Conservation (phyloP, 2,888 invertebrate species). For the Oscheius sp. region DNA sequence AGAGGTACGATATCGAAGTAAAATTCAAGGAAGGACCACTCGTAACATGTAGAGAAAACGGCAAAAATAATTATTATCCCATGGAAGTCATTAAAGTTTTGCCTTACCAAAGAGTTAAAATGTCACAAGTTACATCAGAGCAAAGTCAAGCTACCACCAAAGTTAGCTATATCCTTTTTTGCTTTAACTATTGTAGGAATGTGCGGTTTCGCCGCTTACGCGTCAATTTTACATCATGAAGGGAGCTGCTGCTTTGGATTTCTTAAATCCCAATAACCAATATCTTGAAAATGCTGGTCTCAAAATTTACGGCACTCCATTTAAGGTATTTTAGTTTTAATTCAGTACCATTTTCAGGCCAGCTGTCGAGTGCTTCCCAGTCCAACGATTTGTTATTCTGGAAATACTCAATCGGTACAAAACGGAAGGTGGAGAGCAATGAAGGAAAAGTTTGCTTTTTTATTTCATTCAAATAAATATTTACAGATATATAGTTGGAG, state of each 20-base stretch:
- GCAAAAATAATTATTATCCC: constrained; percentile 44
- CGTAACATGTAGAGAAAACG: constrained; percentile 36
- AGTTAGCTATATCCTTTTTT: neutral
- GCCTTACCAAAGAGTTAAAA: constrained; percentile 50
- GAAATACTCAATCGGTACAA: neutral
- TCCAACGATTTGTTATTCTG: constrained; percentile 17
- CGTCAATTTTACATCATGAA: constrained; percentile 37
- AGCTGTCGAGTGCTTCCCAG: constrained; percentile 36
- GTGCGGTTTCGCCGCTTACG: constrained; percentile 43
- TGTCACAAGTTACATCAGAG: constrained; percentile 41
- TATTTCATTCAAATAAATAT: no score
- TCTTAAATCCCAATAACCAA: constrained; percentile 33
- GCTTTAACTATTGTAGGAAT: constrained; percentile 21
- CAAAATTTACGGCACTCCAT: neutral
- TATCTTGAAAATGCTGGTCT: constrained; percentile 31
- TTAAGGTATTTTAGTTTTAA: neutral
- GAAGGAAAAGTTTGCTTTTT: neutral
- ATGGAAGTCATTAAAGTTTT: constrained; percentile 47
- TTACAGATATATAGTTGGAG: no score
- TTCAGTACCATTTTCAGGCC: neutral
- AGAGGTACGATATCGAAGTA: constrained; percentile 35
- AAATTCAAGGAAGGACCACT: constrained; percentile 41
- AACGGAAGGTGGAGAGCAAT: neutral
- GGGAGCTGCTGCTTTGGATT: constrained; percentile 31
- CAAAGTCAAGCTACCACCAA: constrained; percentile 27